Evolutionary conservation across 2,113 vertebrate species (phyloP), one percentile per base, ranked within the genome.

Genomic region (human (Homo sapiens)): DNA sequence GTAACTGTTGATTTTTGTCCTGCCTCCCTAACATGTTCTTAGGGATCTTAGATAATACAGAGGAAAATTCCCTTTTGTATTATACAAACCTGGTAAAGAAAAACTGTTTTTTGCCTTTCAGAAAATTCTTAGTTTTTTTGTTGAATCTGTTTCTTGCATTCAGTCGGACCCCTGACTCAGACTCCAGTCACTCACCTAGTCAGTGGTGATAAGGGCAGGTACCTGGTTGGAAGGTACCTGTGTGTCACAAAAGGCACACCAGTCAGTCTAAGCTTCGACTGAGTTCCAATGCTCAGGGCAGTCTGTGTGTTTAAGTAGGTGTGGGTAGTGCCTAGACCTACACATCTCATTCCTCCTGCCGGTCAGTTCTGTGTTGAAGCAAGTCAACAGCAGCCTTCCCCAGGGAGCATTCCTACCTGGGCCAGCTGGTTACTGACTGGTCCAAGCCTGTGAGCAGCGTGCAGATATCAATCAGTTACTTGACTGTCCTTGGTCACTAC

Each of bases 291-390:
- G 35, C 25, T 16, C 50, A 20, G 59, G 40, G 43, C 27, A 6
- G 9, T 4, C 0, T 57, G 70, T 22, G 2, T 50, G 13, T 25
- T 22, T n/a, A n/a, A 0, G 8, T 3, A 1, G 8, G 9, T 35
- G 0, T 5, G 59, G 12, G 10, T 6, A 2, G 1, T 1, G 18
- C 25, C 66, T 38, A 40, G 30, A 48, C 22, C 59, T 23, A 3
- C 9, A 3, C 17, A 0, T 16, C 52, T 38, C n/a, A 1, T 35
- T 59, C 2, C 45, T 72, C 38, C 25, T 55, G 50, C 2, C 1
- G 6, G 20, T 25, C 3, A 35, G 1, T 25, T 66, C 45, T 8
- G 1, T 40, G 27, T 20, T 30, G 17, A 52, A 30, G 32, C 27
- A 8, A 48, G 30, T 25, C 22, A 50, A 38, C 16, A 32, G 17